Conservation (phyloP, 1,140 invertebrate species). For the Bombus haemorrhoidalis region DNA sequence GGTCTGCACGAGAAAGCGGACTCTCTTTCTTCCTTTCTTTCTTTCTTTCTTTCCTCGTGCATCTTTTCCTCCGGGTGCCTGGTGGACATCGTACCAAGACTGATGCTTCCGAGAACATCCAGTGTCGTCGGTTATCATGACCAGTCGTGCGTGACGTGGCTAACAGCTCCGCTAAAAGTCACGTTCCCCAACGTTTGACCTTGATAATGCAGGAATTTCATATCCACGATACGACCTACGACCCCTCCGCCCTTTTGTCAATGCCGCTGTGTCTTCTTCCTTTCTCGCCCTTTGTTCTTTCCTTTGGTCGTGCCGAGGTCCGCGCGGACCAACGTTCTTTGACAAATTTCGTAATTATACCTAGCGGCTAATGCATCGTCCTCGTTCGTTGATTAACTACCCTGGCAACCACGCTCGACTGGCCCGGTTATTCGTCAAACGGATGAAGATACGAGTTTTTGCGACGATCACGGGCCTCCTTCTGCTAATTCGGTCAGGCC, state of each 20-base stretch:
- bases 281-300: no score
- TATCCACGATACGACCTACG: slow-evolving; percentile 21
- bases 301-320: no score
- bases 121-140: slow-evolving; percentile 65
- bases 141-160: slow-evolving; percentile 62
- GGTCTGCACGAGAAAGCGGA: slow-evolving; percentile 46
- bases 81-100: slow-evolving; percentile 32
- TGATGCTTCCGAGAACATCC: slow-evolving; percentile 65
- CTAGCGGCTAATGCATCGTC: not conserved
- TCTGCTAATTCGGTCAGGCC: slow-evolving; percentile 1
- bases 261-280: not conserved
- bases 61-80: not conserved
- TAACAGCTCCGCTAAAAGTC: slow-evolving; percentile 61
- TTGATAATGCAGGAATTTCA: slow-evolving; percentile 66
- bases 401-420: not conserved
- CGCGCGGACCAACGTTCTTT: not conserved
- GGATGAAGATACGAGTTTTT: slow-evolving; percentile 23
- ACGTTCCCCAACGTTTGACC: slow-evolving; percentile 63
- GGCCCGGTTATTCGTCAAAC: slow-evolving; percentile 37
- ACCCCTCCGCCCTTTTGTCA: not conserved
- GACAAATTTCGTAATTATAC: slow-evolving; percentile 42
- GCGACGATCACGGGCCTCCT: not conserved
- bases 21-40: not conserved
- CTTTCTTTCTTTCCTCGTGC: no score
- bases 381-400: slow-evolving; percentile 23